These are phyloP conservation scores for Eulacestoma nigropectus DNA, from an alignment of 2,113 vertebrate species.

Conservation along the genomic window DNA sequence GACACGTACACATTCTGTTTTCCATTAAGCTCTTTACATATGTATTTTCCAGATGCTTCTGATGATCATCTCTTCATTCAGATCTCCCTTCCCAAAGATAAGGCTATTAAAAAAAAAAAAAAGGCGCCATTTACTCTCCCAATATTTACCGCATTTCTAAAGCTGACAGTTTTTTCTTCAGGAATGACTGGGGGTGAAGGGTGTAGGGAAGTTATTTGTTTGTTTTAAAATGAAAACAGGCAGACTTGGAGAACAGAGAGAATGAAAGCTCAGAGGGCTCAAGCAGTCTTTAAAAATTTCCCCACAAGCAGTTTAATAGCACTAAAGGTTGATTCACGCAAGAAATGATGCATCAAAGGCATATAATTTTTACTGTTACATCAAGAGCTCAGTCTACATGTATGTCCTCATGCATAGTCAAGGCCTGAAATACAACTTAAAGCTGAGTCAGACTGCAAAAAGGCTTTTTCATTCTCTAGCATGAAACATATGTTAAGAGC, in stretches of 20 bases:
- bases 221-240: constrained; percentile 6
- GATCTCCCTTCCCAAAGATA: neutral
- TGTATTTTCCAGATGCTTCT: neutral
- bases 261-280: neutral
- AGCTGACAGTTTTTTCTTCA: neutral
- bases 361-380: neutral
- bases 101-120: neutral
- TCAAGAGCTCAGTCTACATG: neutral
- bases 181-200: neutral
- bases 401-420: neutral
- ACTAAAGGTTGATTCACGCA: neutral
- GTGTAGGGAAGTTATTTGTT: neutral
- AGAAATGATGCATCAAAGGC: neutral
- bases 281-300: neutral
- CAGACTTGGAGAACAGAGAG: neutral
- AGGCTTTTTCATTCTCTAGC: neutral
- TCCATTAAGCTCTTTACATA: neutral
- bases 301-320: neutral
- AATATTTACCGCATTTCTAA: neutral
- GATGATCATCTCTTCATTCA: neutral
- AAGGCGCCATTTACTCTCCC: neutral
- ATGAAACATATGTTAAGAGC: neutral
- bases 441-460: neutral
- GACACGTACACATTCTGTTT: neutral
- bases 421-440: neutral